phyloP scores from a whole-genome alignment of 2,113 vertebrate genomes.

The Mesocricetus auratus region DNA sequence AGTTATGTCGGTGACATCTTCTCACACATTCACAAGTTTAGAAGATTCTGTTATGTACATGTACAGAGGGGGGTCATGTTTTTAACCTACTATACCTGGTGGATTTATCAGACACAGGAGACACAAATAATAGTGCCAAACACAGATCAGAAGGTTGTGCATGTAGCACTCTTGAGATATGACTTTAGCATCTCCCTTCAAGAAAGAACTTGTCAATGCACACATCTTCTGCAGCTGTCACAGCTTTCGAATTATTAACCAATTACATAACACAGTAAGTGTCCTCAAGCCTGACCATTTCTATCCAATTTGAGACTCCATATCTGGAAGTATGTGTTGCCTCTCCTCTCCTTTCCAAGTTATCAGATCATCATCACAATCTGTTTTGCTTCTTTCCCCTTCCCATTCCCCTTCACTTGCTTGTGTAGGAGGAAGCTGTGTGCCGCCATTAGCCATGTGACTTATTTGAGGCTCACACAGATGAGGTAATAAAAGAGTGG shows the following conservation, averaged over 20 bases:
- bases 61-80: rapidly evolving
- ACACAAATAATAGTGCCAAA: neutral
- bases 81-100: neutral
- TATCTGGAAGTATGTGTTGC: neutral
- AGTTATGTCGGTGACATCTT: neutral
- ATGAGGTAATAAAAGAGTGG: too few species aligned
- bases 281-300: neutral
- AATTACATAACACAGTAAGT: neutral
- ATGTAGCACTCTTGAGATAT: neutral
- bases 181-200: neutral
- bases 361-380: neutral
- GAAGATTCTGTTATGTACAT: neutral
- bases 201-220: neutral
- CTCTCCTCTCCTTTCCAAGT: neutral
- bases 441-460: too few species aligned
- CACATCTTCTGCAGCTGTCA: neutral
- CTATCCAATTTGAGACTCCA: neutral
- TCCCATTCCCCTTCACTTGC: neutral
- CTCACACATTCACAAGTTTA: neutral
- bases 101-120: neutral
- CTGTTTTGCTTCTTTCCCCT: neutral
- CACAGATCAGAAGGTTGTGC: neutral
- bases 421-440: too few species aligned
- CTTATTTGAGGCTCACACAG: too few species aligned
- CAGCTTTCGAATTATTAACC: neutral